A percentile compares a stretch with the other conserved stretches of the same genome.
Evolutionary conservation across 2,888 invertebrate species (phyloP).

Genomic region (Aporophyla nigra): DNA sequence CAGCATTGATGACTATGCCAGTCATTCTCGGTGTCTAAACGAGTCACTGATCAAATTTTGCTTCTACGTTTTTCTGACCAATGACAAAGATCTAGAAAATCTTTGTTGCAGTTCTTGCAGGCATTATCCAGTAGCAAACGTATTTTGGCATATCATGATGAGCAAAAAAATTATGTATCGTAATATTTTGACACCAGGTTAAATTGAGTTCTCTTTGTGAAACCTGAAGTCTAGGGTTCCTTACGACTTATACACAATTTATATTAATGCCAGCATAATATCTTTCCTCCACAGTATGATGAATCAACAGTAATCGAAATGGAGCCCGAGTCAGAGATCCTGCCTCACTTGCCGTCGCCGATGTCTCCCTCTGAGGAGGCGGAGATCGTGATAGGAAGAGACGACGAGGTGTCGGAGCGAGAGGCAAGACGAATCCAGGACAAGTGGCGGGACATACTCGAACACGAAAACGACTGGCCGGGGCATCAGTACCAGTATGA

Average conservation of each 20-base stretch:
- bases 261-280: not conserved
- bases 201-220: not conserved
- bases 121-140: not conserved
- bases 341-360: constrained; percentile 90
- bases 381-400: constrained; percentile 92
- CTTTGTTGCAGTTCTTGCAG: not conserved
- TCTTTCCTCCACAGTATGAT: constrained; percentile 89
- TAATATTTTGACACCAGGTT: not conserved
- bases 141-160: not conserved
- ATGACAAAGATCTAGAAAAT: not conserved
- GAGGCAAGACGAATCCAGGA: constrained; percentile 94
- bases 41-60: too few species aligned
- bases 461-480: constrained; percentile 89
- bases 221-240: not conserved
- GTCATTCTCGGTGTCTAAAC: not conserved
- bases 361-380: constrained; percentile 89
- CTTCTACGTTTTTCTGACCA: not conserved
- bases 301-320: constrained; percentile 93
- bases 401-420: constrained; percentile 77
- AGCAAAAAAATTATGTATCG: not conserved
- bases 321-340: constrained; percentile 92
- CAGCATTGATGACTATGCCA: too few species aligned
- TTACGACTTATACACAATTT: not conserved
- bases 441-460: constrained; percentile 94
- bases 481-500: constrained; percentile 92